phyloP scores from a whole-genome alignment of 2,113 vertebrate species.

The Merops nubicus region DNA sequence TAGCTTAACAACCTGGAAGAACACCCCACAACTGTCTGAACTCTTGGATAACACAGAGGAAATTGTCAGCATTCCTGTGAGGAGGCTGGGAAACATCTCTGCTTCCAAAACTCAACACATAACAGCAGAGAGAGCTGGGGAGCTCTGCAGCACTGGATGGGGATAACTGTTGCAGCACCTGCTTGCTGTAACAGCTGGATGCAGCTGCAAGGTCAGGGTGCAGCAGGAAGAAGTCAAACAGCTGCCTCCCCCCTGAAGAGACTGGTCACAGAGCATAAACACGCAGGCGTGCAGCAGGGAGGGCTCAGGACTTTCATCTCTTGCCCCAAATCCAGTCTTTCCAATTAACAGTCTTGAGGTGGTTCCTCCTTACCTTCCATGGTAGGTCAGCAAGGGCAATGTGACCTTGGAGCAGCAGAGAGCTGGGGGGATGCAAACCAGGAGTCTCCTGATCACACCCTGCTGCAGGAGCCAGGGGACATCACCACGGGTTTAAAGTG shows the following conservation, averaged over 20 bases:
- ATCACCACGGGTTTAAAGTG: not conserved
- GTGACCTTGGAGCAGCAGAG: not conserved
- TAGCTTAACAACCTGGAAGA: not conserved
- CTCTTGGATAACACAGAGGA: not conserved
- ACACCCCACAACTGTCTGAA: not conserved
- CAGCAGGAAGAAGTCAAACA: not conserved
- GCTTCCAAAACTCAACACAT: not conserved
- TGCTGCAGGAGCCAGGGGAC: not conserved
- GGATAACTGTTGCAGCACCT: not conserved
- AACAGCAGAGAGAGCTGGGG: not conserved
- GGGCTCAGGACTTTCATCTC: not conserved
- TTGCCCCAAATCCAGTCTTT: not conserved
- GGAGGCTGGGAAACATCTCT: not conserved
- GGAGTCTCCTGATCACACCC: not conserved
- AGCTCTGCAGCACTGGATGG: not conserved
- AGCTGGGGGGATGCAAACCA: not conserved
- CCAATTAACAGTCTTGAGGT: not conserved
- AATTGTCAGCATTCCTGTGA: not conserved
- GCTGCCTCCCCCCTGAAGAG: not conserved
- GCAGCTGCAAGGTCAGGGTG: not conserved
- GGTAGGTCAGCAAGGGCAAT: not conserved
- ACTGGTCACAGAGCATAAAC: not conserved
- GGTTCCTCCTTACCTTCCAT: not conserved
- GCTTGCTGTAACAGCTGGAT: not conserved
- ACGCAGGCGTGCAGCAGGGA: not conserved